Evolutionary conservation across 2,797 vertebrate genomes (phyloP), one percentile per base, ranked within the genome.

Genomic region (Acanthurus leucopareius): DNA sequence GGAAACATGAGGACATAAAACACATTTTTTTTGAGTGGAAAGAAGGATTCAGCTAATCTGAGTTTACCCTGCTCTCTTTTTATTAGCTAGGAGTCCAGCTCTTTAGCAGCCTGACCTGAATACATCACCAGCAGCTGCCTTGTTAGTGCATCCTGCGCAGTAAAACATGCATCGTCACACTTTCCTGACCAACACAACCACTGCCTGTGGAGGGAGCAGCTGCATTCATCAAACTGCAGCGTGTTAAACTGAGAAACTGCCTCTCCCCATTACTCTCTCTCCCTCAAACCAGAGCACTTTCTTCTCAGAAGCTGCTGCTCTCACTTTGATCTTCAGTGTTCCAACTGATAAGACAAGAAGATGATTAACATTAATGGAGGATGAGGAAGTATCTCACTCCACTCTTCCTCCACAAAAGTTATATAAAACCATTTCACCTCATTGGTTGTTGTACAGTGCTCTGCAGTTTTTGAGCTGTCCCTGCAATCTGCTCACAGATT

Each of bases 151-250:
- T 86, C 82, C 72, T 86, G 79, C 20, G 48, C 59, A 78, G 73
- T 80, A 88, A 89, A 91, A 90, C 86, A 82, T 89, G 86, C 86
- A 90, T 35, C 58, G 56, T 90, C 85, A 88, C 89, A 77, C 70
- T 85, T 86, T 89, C 64, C 67, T 65, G 73, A 81, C 79, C 76
- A 83, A 57, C 73, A 58, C 49, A 49, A 62, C 61, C 14, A 25
- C 69, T 54, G 70, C 72, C 73, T 78, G 20, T 65, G 56, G 80
- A 86, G 40, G 59, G 14, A 79, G 70, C 83, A 75, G 80, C 83
- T 73, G 86, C 85, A 75, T 74, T 80, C 74, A 52, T 87, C 74
- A 83, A 73, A 77, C 67, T 85, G 86, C 84, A 80, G 86, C 22
- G 14, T 80, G 72, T 74, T 74, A 83, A 86, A 72, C 74, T 38